Evolutionary conservation across 1,140 invertebrate species (phyloP).

Genomic region (Periplaneta americana): DNA sequence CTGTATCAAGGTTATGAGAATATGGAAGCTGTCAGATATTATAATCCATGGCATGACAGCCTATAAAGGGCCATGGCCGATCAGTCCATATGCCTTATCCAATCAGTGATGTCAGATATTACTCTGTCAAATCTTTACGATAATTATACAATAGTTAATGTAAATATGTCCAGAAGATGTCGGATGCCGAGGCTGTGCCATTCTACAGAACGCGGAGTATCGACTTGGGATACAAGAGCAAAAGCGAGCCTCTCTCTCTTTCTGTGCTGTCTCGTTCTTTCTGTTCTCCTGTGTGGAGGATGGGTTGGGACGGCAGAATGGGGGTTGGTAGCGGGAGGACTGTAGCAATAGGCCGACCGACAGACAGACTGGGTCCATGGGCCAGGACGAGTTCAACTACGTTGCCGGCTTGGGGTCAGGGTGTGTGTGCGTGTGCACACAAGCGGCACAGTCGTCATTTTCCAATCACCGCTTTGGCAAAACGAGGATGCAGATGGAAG

Average conservation of each 20-base stretch:
- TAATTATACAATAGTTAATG: no score
- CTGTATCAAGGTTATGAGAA: no score
- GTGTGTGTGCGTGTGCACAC: not conserved
- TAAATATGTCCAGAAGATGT: not conserved
- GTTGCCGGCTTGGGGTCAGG: not conserved
- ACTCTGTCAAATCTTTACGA: no score
- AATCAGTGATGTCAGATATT: no score
- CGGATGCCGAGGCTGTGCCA: not conserved
- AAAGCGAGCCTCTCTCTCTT: no score
- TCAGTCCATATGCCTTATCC: no score
- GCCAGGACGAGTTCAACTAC: no score
- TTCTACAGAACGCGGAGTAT: not conserved
- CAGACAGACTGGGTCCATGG: not conserved
- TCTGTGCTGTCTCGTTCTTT: no score
- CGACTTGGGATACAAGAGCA: not conserved
- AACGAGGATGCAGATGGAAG: no score
- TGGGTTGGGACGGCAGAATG: not conserved
- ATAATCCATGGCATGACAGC: no score
- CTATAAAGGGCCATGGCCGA: no score
- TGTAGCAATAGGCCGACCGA: not conserved
- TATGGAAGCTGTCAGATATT: no score
- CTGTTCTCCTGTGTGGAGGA: not conserved
- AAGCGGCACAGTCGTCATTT: not conserved
- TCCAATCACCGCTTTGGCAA: not conserved
- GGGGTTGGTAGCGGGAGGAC: not conserved